A percentile compares a stretch with the other conserved stretches of the same genome.
These are phyloP conservation scores for Erebia aethiops DNA, from an alignment of 2,888 invertebrate species.

Conservation along the genomic window DNA sequence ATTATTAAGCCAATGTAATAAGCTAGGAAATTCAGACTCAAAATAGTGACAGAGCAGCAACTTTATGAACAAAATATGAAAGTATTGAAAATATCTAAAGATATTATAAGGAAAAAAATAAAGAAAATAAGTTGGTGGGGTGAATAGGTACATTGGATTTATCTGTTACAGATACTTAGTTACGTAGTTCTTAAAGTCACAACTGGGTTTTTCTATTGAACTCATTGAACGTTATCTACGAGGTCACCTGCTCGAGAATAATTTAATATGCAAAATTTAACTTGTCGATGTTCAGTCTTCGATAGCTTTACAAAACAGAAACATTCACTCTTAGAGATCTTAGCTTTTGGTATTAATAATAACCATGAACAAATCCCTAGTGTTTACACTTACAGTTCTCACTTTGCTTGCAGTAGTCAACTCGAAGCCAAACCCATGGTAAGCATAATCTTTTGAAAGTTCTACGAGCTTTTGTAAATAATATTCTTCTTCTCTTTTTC, in stretches of 20 bases:
- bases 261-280: neutral
- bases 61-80: too few relatives aligned
- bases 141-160: neutral
- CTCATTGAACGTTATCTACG: neutral
- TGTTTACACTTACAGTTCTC: neutral
- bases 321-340: neutral
- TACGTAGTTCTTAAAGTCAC: neutral
- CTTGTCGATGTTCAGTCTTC: neutral
- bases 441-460: neutral
- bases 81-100: neutral
- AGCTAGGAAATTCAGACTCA: too few relatives aligned
- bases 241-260: neutral
- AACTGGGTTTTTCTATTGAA: neutral
- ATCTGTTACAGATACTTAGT: neutral
- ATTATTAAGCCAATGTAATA: too few relatives aligned
- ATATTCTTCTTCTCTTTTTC: too few relatives aligned
- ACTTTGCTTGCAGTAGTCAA: conserved; percentile 1
- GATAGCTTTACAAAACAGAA: neutral
- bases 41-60: too few relatives aligned
- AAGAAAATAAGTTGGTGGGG: neutral
- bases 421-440: conserved; percentile 1
- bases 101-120: neutral
- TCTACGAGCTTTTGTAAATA: neutral
- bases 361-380: neutral
- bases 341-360: neutral